phyloP scores from a whole-genome alignment of 2,888 invertebrate species.

The Hedychridium roseum region DNA sequence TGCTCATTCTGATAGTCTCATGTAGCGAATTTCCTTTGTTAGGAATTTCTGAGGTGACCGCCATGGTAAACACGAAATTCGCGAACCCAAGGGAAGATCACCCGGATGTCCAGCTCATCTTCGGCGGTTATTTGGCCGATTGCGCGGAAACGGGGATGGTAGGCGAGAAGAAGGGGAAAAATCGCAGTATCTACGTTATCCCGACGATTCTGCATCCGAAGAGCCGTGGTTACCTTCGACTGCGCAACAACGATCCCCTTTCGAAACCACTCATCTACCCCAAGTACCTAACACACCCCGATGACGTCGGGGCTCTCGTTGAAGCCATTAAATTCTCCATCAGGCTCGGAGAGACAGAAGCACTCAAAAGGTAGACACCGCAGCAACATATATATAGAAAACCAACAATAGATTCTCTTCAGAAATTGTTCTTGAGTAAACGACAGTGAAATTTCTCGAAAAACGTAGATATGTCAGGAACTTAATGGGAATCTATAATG shows the following conservation, averaged over 20 bases:
- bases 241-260: slow-evolving; percentile 80
- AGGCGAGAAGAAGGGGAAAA: slow-evolving; percentile 76
- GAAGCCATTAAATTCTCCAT: slow-evolving; percentile 86
- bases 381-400: too few relatives aligned
- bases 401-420: too few relatives aligned
- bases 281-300: slow-evolving; percentile 78
- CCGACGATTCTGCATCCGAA: slow-evolving; percentile 87
- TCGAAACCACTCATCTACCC: slow-evolving; percentile 86
- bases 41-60: slow-evolving; percentile 87
- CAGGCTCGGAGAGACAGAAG: slow-evolving; percentile 74
- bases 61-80: slow-evolving; percentile 82
- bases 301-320: slow-evolving; percentile 81
- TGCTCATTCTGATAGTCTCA: too few relatives aligned
- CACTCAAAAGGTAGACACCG: slow-evolving; percentile 62
- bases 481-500: too few relatives aligned
- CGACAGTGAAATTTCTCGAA: too few relatives aligned
- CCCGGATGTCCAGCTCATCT: slow-evolving; percentile 88
- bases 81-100: slow-evolving; percentile 77
- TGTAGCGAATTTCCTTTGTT: too few relatives aligned
- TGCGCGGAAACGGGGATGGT: slow-evolving; percentile 88
- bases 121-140: slow-evolving; percentile 85
- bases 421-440: too few relatives aligned
- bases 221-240: slow-evolving; percentile 80
- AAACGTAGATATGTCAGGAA: too few relatives aligned
- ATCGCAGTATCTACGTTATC: slow-evolving; percentile 77